Base-by-base conservation (phyloP, 2,113 vertebrate genomes). In the Chelonoidis abingdonii region DNA sequence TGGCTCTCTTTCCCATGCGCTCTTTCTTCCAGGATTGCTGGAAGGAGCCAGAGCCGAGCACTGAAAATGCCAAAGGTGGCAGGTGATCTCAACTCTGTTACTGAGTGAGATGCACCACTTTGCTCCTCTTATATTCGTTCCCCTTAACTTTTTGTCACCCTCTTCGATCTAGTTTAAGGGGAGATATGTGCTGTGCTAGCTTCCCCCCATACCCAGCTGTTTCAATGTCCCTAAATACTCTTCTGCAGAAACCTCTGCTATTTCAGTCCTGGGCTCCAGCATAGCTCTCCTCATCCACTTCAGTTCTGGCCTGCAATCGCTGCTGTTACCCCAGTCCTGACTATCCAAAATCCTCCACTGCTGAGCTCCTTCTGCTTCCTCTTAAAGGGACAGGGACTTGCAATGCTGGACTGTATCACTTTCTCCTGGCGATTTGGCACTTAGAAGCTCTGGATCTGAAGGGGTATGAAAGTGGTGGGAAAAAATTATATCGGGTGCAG, bases 41-140 rank as follows among this genome's bases (percentile, higher is more conserved):
- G 52, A 76, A 95, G 86, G 80, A 97, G 80, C 89, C 94, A 50
- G 89, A 90, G 88, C 93, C 87, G 89, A 96, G 82, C 0, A 0
- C 54, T 87, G 83, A 59, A 91, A 91, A 92, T 89, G 93, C 84
- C 80, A 44, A 84, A 95, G 88, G 75, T 93, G 95, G 84, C 91
- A 96, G 92, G 78, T 95, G 96, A 94, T 91, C 56, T 52, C 82
- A 65, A 57, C 57, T 90, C 54, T 56, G 38, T 81, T 10, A 1
- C 0, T 9, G 89, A 24, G 92, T 78, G 35, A 86, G 85, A 94
- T 72, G 29, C 69, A 41, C n/a, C 79, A 38, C 35, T 86, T n/a
- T 6, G 59, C 10, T 25, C 29, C 83, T 8, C n/a, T 50, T 84
- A 88, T 35, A 2, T 0, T 88, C 50, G 62, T 35, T 69, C 44